Percentiles rank a stretch among this genome's conserved stretches.
phyloP scores from a whole-genome alignment of 2,888 invertebrate species.

The Xanthorhoe spadicearia region DNA sequence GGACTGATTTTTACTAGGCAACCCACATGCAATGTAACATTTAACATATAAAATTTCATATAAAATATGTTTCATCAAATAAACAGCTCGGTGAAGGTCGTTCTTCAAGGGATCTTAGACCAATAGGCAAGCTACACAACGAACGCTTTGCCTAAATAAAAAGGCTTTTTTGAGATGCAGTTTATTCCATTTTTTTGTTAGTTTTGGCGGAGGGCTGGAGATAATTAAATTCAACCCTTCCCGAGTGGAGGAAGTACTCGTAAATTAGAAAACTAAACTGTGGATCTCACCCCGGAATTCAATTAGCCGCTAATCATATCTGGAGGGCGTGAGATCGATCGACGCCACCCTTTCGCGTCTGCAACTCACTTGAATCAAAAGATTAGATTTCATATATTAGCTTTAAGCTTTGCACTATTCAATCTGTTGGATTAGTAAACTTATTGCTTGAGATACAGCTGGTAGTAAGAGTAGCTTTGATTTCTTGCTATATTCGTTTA shows the following conservation, averaged over 20 bases:
- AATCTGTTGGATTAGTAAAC: neutral
- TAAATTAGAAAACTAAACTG: constrained; percentile 85
- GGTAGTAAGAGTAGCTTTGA: neutral
- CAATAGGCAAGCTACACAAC: too few species aligned
- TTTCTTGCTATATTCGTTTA: too few species aligned
- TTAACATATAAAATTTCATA: too few species aligned
- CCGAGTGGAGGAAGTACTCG: constrained; percentile 78
- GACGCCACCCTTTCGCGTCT: constrained; percentile 66
- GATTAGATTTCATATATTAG: constrained; percentile 26
- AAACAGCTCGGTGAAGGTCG: too few species aligned
- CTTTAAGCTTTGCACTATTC: constrained; percentile 17
- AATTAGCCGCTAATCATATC: constrained; percentile 84
- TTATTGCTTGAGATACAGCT: neutral
- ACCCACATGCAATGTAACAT: too few species aligned
- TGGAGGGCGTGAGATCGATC: constrained; percentile 83
- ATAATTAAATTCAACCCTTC: constrained; percentile 84
- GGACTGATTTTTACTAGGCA: too few species aligned
- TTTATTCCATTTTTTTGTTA: constrained; percentile 66
- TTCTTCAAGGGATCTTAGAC: too few species aligned
- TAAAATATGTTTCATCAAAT: too few species aligned
- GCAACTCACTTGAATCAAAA: constrained; percentile 41
- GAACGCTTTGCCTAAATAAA: constrained; percentile 43
- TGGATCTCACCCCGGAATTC: constrained; percentile 82
- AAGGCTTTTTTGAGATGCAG: constrained; percentile 62
- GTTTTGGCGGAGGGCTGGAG: constrained; percentile 66